Conservation (phyloP, 1,140 invertebrate genomes). For the Cephus cinctus region DNA sequence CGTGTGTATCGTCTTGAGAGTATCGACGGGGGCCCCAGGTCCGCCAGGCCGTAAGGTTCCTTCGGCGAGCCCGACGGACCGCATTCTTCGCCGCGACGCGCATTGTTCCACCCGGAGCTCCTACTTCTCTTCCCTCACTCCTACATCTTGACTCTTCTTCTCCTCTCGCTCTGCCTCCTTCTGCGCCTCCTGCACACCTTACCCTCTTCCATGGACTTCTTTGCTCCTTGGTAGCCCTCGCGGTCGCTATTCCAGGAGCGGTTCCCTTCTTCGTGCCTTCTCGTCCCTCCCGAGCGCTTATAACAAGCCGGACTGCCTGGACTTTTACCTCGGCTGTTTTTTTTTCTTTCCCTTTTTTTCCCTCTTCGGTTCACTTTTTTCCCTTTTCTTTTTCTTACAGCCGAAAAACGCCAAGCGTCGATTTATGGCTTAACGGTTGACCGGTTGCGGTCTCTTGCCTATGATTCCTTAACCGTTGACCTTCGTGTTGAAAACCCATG, state of each 20-base stretch:
- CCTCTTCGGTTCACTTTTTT: constrained; percentile 9
- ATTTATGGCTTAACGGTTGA: constrained; percentile 53
- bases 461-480: constrained; percentile 40
- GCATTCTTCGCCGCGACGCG: constrained; percentile 54
- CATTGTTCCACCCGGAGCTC: constrained; percentile 47
- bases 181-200: constrained; percentile 12
- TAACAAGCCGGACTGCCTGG: constrained; percentile 36
- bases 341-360: constrained; percentile 20
- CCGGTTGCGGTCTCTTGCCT: constrained; percentile 47
- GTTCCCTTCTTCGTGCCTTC: no score
- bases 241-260: no score
- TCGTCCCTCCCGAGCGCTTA: constrained; percentile 30
- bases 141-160: constrained; percentile 18
- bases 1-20: constrained; percentile 16
- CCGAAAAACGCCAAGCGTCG: constrained; percentile 46
- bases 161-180: background rate
- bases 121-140: constrained; percentile 23
- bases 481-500: constrained; percentile 39
- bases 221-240: no score
- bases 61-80: constrained; percentile 48
- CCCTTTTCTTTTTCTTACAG: constrained; percentile 20
- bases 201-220: no score
- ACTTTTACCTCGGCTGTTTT: constrained; percentile 34
- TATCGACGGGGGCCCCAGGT: constrained; percentile 17
- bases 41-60: constrained; percentile 16